phyloP scores from a whole-genome alignment of 2,113 vertebrate species.

The Oophaga pumilio region DNA sequence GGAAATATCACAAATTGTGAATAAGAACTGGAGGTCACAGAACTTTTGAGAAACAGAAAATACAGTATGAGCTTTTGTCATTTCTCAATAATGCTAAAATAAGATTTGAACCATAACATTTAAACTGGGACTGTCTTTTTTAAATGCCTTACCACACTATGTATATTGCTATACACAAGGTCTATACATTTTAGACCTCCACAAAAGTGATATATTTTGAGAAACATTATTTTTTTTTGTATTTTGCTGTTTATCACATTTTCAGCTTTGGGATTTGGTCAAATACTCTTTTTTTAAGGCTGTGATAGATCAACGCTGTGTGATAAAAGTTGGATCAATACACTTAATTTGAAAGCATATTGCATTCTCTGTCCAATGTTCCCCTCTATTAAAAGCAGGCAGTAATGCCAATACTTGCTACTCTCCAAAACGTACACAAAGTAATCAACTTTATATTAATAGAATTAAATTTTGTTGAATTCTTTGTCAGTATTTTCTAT shows the following conservation, averaged over 20 bases:
- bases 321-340: slow-evolving; percentile 46
- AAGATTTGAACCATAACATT: too few relatives aligned
- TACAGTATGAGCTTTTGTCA: too few relatives aligned
- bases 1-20: background rate
- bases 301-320: slow-evolving; percentile 36
- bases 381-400: slow-evolving; percentile 48
- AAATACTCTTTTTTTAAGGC: background rate
- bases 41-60: too few relatives aligned
- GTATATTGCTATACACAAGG: background rate
- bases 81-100: too few relatives aligned
- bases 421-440: slow-evolving; percentile 10
- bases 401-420: slow-evolving; percentile 9
- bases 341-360: slow-evolving; percentile 51
- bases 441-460: slow-evolving; percentile 3
- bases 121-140: background rate
- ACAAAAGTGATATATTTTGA: background rate
- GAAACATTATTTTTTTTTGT: background rate
- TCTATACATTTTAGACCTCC: background rate
- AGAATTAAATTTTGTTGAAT: slow-evolving; percentile 27
- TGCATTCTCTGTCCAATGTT: slow-evolving; percentile 32
- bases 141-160: background rate
- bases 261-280: background rate
- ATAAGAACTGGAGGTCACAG: background rate
- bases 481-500: background rate
- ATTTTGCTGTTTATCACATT: background rate